Conservation (phyloP, 2,888 invertebrate species). For the Lamproptera curius region DNA sequence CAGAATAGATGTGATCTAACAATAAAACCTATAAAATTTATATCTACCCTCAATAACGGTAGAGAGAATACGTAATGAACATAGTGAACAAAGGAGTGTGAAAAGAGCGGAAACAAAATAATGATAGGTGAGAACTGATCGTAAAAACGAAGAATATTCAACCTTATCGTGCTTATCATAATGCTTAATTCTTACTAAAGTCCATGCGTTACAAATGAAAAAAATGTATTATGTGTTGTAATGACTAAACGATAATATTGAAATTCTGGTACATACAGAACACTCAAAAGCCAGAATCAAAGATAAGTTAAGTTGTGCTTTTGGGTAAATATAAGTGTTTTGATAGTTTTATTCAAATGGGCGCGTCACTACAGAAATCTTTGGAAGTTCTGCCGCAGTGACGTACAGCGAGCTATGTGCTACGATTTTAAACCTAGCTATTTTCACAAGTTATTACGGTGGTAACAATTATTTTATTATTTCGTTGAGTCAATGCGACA, state of each 20-base stretch:
- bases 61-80: conserved; percentile 72
- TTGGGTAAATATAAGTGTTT: conserved; percentile 62
- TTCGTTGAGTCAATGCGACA: too few species aligned
- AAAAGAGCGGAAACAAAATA: conserved; percentile 64
- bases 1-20: conserved; percentile 48
- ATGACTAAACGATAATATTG: conserved; percentile 26
- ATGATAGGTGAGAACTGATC: conserved; percentile 63
- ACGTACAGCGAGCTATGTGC: too few species aligned
- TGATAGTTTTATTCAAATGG: conserved; percentile 55
- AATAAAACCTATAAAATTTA: conserved; percentile 67
- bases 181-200: conserved; percentile 33
- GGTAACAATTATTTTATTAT: too few species aligned
- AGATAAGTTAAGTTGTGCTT: conserved; percentile 60
- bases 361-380: conserved; percentile 43
- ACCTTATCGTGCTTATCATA: conserved; percentile 31
- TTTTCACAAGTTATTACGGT: too few species aligned
- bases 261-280: conserved; percentile 23
- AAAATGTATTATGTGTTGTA: conserved; percentile 35
- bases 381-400: conserved; percentile 38
- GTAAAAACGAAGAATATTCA: conserved; percentile 27
- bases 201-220: conserved; percentile 37
- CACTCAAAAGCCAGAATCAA: conserved; percentile 47
- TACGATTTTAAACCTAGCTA: too few species aligned
- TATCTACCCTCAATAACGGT: conserved; percentile 64
- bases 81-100: conserved; percentile 69